These are phyloP conservation scores for Parnassius mnemosyne DNA, from an alignment of 2,888 invertebrate genomes.

Conservation along the genomic window DNA sequence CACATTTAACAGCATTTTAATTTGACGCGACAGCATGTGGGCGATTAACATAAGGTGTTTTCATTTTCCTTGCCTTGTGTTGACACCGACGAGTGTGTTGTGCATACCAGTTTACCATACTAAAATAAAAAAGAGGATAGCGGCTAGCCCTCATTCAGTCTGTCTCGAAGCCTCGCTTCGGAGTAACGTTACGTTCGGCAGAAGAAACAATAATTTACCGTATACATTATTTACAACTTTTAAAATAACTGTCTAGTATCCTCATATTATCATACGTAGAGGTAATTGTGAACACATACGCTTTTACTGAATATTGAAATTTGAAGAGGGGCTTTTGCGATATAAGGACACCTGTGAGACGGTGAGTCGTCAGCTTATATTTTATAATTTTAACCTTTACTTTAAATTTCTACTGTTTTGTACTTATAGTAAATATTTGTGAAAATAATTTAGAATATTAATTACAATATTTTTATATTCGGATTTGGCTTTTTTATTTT, in stretches of 20 bases:
- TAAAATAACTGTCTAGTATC: constrained; percentile 9
- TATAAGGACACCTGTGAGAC: constrained; percentile 18
- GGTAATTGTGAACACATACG: constrained; percentile 2
- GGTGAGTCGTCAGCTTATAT: constrained; percentile 22
- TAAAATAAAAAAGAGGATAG: constrained; percentile 73
- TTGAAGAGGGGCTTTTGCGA: constrained; percentile 11
- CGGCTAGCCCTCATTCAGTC: constrained; percentile 67
- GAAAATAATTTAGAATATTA: too few relatives aligned
- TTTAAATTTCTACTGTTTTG: background rate
- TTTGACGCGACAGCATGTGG: constrained; percentile 40
- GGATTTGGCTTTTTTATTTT: too few relatives aligned
- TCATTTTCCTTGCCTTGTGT: constrained; percentile 46
- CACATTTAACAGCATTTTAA: constrained; percentile 38
- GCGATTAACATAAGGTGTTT: constrained; percentile 45
- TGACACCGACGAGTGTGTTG: constrained; percentile 40
- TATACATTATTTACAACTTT: constrained; percentile 5
- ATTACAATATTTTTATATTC: too few relatives aligned
- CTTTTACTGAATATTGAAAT: background rate
- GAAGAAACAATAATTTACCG: constrained; percentile 11
- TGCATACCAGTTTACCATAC: constrained; percentile 68
- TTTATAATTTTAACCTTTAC: background rate
- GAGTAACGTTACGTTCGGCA: constrained; percentile 42
- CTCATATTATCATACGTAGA: background rate
- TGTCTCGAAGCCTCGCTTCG: constrained; percentile 48
- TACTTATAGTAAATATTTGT: too few relatives aligned